A percentile compares a stretch with the other conserved stretches of the same genome.
These are phyloP conservation scores for Patiria pectinifera DNA, from an alignment of 53 echinoderm and acorn worm species.

Conservation along the genomic window DNA sequence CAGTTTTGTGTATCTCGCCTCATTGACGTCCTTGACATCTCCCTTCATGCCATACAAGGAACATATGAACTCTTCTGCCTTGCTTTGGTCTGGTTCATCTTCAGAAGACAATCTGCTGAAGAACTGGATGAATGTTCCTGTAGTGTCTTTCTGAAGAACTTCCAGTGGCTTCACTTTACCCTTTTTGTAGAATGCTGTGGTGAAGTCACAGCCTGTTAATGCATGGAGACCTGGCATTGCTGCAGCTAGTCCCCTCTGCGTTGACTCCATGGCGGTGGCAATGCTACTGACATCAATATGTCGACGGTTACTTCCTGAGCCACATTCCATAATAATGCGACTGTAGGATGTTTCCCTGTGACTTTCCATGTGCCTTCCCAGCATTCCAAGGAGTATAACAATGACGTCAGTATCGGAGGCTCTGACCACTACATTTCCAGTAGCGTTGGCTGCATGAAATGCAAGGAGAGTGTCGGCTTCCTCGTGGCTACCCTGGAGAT, in stretches of 20 bases:
- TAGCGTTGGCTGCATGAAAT: slow-evolving; percentile 47
- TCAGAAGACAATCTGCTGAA: slow-evolving; percentile 20
- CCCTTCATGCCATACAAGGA: slow-evolving; percentile 67
- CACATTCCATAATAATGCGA: slow-evolving; percentile 71
- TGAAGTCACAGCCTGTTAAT: slow-evolving; percentile 72
- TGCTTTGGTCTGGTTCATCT: slow-evolving; percentile 61
- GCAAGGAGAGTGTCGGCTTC: slow-evolving; percentile 70
- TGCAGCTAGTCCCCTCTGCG: slow-evolving; percentile 65
- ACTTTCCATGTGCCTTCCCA: slow-evolving; percentile 10
- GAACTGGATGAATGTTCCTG: slow-evolving; percentile 26
- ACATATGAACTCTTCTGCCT: slow-evolving; percentile 68
- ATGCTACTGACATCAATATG: slow-evolving; percentile 67
- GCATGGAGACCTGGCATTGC: slow-evolving; percentile 72
- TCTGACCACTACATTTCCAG: slow-evolving; percentile 64
- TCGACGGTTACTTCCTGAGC: slow-evolving; percentile 68
- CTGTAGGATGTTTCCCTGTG: slow-evolving; percentile 36
- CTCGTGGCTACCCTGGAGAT: slow-evolving; percentile 70
- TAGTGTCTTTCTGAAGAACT: slow-evolving; percentile 62
- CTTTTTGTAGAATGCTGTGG: slow-evolving; percentile 73
- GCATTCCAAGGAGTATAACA: slow-evolving; percentile 67
- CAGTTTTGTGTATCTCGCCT: slow-evolving; percentile 68
- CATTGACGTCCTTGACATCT: slow-evolving; percentile 54
- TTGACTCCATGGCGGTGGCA: slow-evolving; percentile 67
- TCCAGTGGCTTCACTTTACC: slow-evolving; percentile 75
- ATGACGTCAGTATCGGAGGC: slow-evolving; percentile 76